phyloP scores from a whole-genome alignment of 2,113 vertebrate species.

The Anhinga rufa region DNA sequence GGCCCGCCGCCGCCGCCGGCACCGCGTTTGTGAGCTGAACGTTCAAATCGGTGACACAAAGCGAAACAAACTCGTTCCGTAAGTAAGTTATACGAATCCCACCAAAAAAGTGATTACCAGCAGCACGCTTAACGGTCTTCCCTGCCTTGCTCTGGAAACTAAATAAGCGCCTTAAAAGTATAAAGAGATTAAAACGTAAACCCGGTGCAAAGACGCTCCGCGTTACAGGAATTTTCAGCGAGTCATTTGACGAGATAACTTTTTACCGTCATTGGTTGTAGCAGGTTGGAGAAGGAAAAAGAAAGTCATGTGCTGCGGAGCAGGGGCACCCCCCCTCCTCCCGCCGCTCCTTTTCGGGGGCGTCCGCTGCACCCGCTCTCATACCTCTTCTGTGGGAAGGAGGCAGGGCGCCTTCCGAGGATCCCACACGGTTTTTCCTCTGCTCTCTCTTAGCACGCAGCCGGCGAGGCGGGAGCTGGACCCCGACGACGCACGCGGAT shows the following conservation, averaged over 20 bases:
- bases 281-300: background rate
- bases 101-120: background rate
- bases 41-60: background rate
- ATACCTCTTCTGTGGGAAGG: background rate
- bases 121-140: background rate
- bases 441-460: fast-evolving
- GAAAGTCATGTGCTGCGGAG: background rate
- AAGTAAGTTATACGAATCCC: constrained; percentile 12
- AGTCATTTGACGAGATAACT: background rate
- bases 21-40: background rate
- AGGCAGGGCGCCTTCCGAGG: background rate
- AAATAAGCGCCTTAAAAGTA: constrained; percentile 22
- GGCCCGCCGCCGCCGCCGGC: background rate
- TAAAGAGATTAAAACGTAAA: constrained; percentile 13
- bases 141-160: background rate
- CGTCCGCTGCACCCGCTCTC: background rate
- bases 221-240: background rate
- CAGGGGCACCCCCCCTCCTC: background rate
- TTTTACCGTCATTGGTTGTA: background rate
- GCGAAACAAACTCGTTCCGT: background rate
- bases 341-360: background rate
- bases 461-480: background rate
- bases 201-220: background rate
- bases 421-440: background rate
- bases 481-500: fast-evolving